Evolutionary conservation across 2,113 vertebrate genomes (phyloP), one percentile per base, ranked within the genome.

Genomic region (Leucoraja erinaceus): DNA sequence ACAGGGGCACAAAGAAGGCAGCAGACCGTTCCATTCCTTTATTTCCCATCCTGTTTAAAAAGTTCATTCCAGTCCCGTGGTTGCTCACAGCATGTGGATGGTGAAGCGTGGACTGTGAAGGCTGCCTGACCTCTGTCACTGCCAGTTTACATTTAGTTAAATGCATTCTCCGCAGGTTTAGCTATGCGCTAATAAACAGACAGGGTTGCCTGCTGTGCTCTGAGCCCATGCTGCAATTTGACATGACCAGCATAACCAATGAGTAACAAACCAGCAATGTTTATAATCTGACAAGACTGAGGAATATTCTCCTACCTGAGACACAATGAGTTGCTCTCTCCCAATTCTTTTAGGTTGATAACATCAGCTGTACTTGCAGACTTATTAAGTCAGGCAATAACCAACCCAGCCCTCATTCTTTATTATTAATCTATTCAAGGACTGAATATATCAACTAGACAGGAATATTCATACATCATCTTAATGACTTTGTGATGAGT

Each of bases 211-310:
- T 88, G 59, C 12, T 88, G 59, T 88, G 83, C 4, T 88, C n/a
- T 63, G 83, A 88, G 47, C 54, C 74, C 47, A 91, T 72, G 68
- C 90, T 91, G 90, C 90, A 91, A 20, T 25, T 91, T 47, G 68
- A 91, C 90, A 68, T 91, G 90, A 91, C 66, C 38, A 22, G 68
- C 68, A 91, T 91, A 72, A 25, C 63, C 66, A 72, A 91, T 91
- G 90, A 91, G 90, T 47, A 47, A 91, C 66, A 54, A 68, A 25
- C 14, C 63, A 25, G 33, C 70, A 66, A 66, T 68, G 33, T 38
- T 91, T 33, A 72, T 70, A 11, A 28, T 16, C 28, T 86, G 56
- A 63, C 83, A 56, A 31, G 12, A 31, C 28, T 16, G 18, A 25
- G 25, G 81, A 66, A 31, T 88, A 11, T 31, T 88, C 14, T 31